Conservation (phyloP, 2,888 invertebrate species). For the Polymixis lichenea region DNA sequence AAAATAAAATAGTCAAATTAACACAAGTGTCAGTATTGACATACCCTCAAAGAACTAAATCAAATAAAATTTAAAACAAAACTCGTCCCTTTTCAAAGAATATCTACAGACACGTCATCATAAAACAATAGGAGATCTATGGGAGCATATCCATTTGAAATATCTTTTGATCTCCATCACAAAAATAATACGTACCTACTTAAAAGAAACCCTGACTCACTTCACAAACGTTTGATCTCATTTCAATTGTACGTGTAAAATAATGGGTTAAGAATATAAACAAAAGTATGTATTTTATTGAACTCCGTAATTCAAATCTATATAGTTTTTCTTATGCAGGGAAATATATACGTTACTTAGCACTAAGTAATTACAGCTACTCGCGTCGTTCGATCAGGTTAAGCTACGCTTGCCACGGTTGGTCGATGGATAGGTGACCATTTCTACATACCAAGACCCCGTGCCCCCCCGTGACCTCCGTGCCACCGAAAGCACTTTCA, state of each 20-base stretch:
- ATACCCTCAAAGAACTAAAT: neutral
- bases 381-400: too few relatives aligned
- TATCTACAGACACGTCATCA: slow-evolving; percentile 6
- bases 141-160: slow-evolving; percentile 21
- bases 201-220: slow-evolving; percentile 36
- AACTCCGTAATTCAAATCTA: neutral
- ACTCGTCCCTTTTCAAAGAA: slow-evolving; percentile 1
- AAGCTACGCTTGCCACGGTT: too few relatives aligned
- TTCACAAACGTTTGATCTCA: slow-evolving; percentile 40
- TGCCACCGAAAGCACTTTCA: too few relatives aligned
- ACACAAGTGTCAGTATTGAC: neutral
- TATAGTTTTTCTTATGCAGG: neutral
- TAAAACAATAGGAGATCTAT: slow-evolving; percentile 36
- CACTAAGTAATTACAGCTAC: too few relatives aligned
- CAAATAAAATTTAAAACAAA: slow-evolving; percentile 9
- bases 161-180: slow-evolving; percentile 43
- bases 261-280: slow-evolving; percentile 30
- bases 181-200: slow-evolving; percentile 27
- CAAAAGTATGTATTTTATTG: slow-evolving; percentile 12
- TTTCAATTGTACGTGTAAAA: slow-evolving; percentile 21
- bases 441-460: too few relatives aligned
- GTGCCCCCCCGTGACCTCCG: too few relatives aligned
- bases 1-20: too few relatives aligned
- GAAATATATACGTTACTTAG: neutral
- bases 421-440: too few relatives aligned